Conservation (phyloP, 2,113 vertebrate genomes). For the Propithecus coquereli region DNA sequence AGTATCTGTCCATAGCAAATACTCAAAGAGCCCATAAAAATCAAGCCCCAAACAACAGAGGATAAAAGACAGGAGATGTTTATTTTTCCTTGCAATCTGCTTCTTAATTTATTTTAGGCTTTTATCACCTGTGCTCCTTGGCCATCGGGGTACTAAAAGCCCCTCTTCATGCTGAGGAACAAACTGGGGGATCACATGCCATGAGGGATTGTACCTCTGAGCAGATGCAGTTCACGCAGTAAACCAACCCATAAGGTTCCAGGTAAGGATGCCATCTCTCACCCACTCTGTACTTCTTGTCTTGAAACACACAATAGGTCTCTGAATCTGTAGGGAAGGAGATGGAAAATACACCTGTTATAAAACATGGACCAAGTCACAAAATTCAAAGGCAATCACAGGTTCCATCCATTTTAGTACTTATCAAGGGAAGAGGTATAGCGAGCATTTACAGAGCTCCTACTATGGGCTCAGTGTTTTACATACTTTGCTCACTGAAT, state of each 20-base stretch:
- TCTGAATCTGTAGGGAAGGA: conserved; percentile 83
- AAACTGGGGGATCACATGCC: not conserved
- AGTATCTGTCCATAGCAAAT: not conserved
- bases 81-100: not conserved
- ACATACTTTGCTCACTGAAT: not conserved
- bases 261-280: conserved; percentile 89
- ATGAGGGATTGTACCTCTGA: conserved; percentile 82
- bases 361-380: not conserved
- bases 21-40: not conserved
- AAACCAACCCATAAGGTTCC: conserved; percentile 88
- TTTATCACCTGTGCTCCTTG: not conserved
- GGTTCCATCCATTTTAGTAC: not conserved
- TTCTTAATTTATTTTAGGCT: conserved; percentile 5
- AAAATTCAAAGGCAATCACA: conserved; percentile 14
- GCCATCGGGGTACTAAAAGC: not conserved
- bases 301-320: conserved; percentile 87
- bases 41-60: not conserved
- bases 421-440: not conserved
- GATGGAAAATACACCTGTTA: conserved; percentile 41
- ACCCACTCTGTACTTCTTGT: conserved; percentile 87
- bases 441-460: not conserved
- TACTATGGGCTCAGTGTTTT: not conserved
- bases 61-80: not conserved
- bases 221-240: conserved; percentile 87
- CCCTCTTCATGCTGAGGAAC: not conserved